Evolutionary conservation across 2,888 invertebrate species (phyloP).

Genomic region (Rhaphigaster nebulosa): DNA sequence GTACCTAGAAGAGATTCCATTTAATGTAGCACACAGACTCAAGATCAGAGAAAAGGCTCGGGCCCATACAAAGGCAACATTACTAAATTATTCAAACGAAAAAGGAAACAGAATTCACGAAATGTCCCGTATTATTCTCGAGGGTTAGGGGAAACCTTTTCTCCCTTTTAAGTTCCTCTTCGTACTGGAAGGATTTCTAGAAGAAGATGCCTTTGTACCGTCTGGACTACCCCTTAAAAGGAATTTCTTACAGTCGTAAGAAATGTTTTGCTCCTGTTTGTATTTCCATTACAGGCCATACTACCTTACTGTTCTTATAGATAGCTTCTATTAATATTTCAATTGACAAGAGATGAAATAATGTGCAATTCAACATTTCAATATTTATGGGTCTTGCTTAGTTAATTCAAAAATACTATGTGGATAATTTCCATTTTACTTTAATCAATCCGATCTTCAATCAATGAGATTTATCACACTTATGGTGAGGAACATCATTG

Average conservation of each 20-base stretch:
- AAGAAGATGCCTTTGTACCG: not conserved
- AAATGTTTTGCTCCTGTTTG: not conserved
- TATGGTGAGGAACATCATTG: no score
- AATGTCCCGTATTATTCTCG: not conserved
- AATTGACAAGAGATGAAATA: no score
- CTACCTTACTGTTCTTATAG: not conserved
- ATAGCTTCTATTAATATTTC: not conserved
- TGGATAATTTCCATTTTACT: no score
- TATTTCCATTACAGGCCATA: not conserved
- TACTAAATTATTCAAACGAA: slow-evolving; percentile 13
- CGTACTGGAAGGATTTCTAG: not conserved
- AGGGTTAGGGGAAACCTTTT: not conserved
- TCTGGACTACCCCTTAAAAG: not conserved
- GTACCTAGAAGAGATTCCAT: slow-evolving; percentile 1
- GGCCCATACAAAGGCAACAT: not conserved
- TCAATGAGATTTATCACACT: no score
- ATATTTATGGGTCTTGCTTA: no score
- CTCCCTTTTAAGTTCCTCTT: slow-evolving; percentile 5
- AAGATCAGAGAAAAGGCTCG: not conserved
- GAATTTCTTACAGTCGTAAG: not conserved
- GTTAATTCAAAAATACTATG: no score
- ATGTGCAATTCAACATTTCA: no score
- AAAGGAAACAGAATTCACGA: slow-evolving; percentile 1
- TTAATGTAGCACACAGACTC: not conserved
- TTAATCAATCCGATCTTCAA: no score